Percentiles rank a stretch among this genome's conserved stretches.
These are phyloP conservation scores for Microtus montanus DNA, from an alignment of 2,113 vertebrate genomes.

Conservation along the genomic window DNA sequence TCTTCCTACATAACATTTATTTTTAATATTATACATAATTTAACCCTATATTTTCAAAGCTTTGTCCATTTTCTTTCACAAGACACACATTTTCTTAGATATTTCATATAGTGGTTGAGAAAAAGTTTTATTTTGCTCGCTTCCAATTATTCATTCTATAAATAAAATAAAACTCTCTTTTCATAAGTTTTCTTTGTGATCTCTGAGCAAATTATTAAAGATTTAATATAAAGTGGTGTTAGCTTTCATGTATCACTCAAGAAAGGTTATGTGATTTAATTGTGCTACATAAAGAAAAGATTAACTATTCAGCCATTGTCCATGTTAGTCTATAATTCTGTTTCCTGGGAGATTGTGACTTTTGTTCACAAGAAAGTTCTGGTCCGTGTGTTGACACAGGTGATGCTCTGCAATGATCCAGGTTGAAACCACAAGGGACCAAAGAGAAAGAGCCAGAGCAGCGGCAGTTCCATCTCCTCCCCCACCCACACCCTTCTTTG, in stretches of 20 bases:
- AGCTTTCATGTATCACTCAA: background rate
- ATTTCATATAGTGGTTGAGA: background rate
- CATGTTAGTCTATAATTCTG: background rate
- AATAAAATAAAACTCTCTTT: conserved; percentile 6
- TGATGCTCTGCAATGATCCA: too few species aligned
- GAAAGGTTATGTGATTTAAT: background rate
- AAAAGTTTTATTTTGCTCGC: background rate
- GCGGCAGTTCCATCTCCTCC: background rate
- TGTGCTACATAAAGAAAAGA: background rate
- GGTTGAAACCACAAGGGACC: background rate
- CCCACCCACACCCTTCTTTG: background rate
- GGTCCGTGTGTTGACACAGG: too few species aligned
- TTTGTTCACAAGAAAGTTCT: background rate
- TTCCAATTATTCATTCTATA: background rate
- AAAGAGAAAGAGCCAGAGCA: background rate
- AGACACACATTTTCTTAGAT: background rate
- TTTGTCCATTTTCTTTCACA: background rate
- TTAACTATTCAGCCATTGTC: background rate
- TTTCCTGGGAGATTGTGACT: background rate
- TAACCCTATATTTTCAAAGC: background rate
- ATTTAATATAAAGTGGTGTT: background rate
- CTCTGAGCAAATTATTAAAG: background rate
- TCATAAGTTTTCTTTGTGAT: background rate
- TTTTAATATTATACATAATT: background rate
- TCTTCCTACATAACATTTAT: background rate